Conservation (phyloP, 2,113 vertebrate species). For the Arenaria interpres region DNA sequence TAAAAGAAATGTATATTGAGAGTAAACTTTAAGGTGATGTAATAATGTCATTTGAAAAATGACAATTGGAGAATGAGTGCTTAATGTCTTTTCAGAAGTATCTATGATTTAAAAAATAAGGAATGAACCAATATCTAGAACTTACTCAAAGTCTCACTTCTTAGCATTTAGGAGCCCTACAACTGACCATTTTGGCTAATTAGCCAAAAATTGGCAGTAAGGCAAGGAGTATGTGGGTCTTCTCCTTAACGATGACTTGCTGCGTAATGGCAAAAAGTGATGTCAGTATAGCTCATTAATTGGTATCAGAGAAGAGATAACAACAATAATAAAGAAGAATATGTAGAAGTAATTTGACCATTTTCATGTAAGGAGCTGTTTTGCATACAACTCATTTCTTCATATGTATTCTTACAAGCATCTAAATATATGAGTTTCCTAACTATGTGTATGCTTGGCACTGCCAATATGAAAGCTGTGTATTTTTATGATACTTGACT, state of each 20-base stretch:
- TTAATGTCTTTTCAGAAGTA: not conserved
- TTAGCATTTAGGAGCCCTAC: not conserved
- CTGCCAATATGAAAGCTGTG: not conserved
- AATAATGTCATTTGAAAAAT: not conserved
- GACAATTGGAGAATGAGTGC: not conserved
- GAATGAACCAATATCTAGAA: not conserved
- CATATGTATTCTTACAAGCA: fast-evolving
- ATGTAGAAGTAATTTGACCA: not conserved
- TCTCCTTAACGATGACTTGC: not conserved
- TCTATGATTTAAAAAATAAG: not conserved
- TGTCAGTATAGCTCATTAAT: not conserved
- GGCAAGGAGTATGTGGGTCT: not conserved
- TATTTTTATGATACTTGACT: not conserved
- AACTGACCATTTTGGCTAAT: not conserved
- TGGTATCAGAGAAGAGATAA: not conserved
- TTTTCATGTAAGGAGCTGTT: not conserved
- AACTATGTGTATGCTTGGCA: not conserved
- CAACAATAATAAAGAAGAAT: not conserved
- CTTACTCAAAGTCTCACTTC: not conserved
- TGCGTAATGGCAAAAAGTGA: not conserved
- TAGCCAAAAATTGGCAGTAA: not conserved
- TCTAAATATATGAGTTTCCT: not conserved
- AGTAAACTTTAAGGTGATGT: not conserved
- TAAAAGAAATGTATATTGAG: not conserved
- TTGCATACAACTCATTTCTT: not conserved